phyloP scores from a whole-genome alignment of 2,797 vertebrate genomes.

The Hippoglossus hippoglossus region DNA sequence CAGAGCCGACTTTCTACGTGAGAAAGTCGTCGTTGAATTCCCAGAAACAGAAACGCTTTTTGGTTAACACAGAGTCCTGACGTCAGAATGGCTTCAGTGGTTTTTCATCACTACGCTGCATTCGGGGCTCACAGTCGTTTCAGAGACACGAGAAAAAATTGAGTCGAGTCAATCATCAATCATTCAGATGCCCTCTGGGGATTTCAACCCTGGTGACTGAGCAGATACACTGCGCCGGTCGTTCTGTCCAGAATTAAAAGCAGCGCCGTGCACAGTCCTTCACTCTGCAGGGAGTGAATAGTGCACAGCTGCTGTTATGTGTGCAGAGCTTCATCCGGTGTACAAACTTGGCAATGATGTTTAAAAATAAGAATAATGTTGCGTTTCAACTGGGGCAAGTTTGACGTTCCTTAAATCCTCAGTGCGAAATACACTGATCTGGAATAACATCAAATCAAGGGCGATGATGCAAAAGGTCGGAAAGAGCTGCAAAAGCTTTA shows the following conservation, averaged over 20 bases:
- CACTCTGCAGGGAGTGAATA: constrained; percentile 23
- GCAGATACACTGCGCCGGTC: constrained; percentile 31
- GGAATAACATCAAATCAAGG: too few species aligned
- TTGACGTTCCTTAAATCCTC: too few species aligned
- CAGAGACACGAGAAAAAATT: constrained; percentile 2
- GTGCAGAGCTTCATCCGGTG: constrained; percentile 1
- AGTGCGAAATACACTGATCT: too few species aligned
- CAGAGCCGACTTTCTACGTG: constrained; percentile 26
- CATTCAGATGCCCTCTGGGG: constrained; percentile 38
- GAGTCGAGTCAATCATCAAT: constrained; percentile 58
- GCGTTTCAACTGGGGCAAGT: too few species aligned
- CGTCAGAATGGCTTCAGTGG: constrained; percentile 59
- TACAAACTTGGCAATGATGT: too few species aligned
- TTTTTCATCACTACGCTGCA: constrained; percentile 47
- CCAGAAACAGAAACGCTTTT: neutral
- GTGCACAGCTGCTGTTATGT: neutral
- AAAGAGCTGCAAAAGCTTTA: constrained; percentile 9
- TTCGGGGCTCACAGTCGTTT: constrained; percentile 42
- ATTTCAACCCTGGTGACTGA: constrained; percentile 45
- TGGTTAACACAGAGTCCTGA: constrained; percentile 19
- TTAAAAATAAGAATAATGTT: too few species aligned
- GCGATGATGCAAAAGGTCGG: constrained; percentile 2
- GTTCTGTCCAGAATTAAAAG: constrained; percentile 41
- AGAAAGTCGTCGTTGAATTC: constrained; percentile 24
- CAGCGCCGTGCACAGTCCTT: constrained; percentile 15